Conservation (phyloP, 2,888 invertebrate species). For the Iphiclides podalirius region DNA sequence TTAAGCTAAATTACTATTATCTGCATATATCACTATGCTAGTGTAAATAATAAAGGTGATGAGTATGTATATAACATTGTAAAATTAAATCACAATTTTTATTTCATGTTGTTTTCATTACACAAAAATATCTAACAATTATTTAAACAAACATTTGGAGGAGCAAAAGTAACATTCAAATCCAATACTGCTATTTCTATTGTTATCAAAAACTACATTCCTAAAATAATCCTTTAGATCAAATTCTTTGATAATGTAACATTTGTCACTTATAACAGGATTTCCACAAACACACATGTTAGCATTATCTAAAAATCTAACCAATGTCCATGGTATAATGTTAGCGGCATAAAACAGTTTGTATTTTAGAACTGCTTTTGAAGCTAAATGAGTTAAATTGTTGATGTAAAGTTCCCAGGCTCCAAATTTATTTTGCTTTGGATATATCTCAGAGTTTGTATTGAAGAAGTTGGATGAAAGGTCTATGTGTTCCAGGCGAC, state of each 20-base stretch:
- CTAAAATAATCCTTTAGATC: conserved; percentile 59
- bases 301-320: conserved; percentile 80
- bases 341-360: conserved; percentile 78
- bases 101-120: conserved; percentile 7
- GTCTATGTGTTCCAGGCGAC: conserved; percentile 77
- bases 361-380: conserved; percentile 72
- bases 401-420: conserved; percentile 66
- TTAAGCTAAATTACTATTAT: conserved; percentile 42
- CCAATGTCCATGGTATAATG: conserved; percentile 80
- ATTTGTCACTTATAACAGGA: conserved; percentile 57
- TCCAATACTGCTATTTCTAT: conserved; percentile 56
- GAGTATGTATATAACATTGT: conserved; percentile 1
- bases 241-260: conserved; percentile 51
- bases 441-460: conserved; percentile 27
- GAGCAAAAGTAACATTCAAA: conserved; percentile 84
- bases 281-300: conserved; percentile 82
- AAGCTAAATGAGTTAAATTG: conserved; percentile 77
- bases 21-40: not conserved
- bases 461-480: conserved; percentile 79
- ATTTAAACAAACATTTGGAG: conserved; percentile 60
- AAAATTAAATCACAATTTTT: conserved; percentile 10
- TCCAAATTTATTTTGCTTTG: conserved; percentile 30
- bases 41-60: not conserved
- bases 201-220: conserved; percentile 57
- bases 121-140: conserved; percentile 15